Percentiles rank a stretch among this genome's conserved stretches.
Conservation (phyloP, 2,797 vertebrate species). For the Hipposideros larvatus region DNA sequence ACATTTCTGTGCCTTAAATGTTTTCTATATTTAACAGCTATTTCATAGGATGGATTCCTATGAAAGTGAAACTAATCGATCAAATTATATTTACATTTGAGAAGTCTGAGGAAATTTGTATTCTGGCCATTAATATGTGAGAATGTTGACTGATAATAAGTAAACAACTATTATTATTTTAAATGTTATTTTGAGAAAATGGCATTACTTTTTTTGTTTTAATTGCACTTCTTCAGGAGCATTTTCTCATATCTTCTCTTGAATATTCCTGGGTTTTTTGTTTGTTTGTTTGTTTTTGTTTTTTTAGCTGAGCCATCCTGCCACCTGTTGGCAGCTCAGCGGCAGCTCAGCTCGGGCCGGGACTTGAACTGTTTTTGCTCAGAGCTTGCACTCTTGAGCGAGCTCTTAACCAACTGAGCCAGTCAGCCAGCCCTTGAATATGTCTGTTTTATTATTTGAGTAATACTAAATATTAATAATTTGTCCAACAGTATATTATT, state of each 20-base stretch:
- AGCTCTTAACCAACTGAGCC: too few species aligned
- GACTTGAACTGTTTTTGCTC: too few species aligned
- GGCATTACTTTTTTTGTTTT: not conserved
- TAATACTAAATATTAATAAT: not conserved
- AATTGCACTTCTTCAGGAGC: not conserved
- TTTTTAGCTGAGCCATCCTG: too few species aligned
- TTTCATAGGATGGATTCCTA: not conserved
- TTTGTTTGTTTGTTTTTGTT: too few species aligned
- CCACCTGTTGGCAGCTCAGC: too few species aligned
- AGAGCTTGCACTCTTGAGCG: too few species aligned
- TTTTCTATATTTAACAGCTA: not conserved
- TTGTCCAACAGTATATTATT: too few species aligned
- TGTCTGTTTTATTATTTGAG: not conserved
- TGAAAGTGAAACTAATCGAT: not conserved
- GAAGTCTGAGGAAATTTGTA: not conserved
- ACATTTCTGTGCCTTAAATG: not conserved
- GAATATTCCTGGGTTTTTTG: not conserved
- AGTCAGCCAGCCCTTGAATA: too few species aligned
- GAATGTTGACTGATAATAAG: not conserved
- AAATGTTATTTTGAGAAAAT: not conserved
- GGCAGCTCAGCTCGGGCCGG: too few species aligned
- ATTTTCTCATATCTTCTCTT: not conserved
- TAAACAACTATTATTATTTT: not conserved
- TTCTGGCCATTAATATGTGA: not conserved
- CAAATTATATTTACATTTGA: not conserved